These are phyloP conservation scores for Mimumesa dahlbomi DNA, from an alignment of 2,888 invertebrate species.

Conservation along the genomic window DNA sequence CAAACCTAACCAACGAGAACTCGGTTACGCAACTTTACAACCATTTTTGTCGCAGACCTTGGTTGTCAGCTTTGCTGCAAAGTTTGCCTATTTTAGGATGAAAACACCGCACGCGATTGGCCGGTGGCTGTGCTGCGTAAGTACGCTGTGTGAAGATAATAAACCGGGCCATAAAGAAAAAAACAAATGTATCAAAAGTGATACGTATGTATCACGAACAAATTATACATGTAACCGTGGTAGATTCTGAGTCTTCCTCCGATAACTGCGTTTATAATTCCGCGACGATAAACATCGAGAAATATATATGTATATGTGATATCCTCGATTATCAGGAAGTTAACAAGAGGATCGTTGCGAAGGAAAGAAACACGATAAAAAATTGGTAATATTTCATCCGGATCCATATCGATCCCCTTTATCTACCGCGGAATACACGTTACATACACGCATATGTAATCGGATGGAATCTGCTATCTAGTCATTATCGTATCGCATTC, in stretches of 20 bases:
- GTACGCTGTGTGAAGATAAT: slow-evolving; percentile 49
- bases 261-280: no score
- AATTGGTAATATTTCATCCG: no score
- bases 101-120: slow-evolving; percentile 28
- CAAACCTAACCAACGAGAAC: neutral
- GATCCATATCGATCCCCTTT: no score
- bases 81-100: slow-evolving; percentile 55
- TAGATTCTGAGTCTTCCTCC: no score
- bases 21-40: slow-evolving; percentile 49
- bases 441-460: no score
- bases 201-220: no score
- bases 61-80: slow-evolving; percentile 32
- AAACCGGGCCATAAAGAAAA: slow-evolving; percentile 42
- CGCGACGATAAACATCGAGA: no score
- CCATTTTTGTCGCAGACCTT: slow-evolving; percentile 54
- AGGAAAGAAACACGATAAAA: no score
- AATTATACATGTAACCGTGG: no score
- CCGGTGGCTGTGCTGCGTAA: slow-evolving; percentile 20
- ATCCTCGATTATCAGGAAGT: neutral
- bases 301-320: neutral
- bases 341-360: neutral
- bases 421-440: no score
- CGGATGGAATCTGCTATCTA: no score
- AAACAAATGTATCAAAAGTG: slow-evolving; percentile 32
- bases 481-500: no score